Percentiles rank a stretch among this genome's conserved stretches.
phyloP scores from a whole-genome alignment of 2,888 invertebrate genomes.

The Leptura quadrifasciata region DNA sequence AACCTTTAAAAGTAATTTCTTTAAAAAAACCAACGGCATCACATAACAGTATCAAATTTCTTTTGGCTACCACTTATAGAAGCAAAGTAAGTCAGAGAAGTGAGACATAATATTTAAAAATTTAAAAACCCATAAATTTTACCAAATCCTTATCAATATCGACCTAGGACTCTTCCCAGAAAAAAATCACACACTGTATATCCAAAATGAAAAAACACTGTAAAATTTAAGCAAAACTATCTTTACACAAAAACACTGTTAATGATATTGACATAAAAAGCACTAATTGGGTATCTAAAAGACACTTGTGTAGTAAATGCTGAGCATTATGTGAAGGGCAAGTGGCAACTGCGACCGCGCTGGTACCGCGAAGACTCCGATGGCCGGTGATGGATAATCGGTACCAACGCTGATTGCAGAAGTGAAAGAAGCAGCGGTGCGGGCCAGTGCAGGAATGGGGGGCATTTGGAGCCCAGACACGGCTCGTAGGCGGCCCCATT shows the following conservation, averaged over 20 bases:
- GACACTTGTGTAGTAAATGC: not conserved
- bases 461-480: not conserved
- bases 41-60: too few species aligned
- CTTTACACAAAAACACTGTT: not conserved
- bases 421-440: conserved; percentile 37
- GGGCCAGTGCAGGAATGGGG: conserved; percentile 21
- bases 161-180: not conserved
- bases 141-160: not conserved
- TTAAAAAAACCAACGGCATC: too few species aligned
- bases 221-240: not conserved
- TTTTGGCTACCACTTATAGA: too few species aligned
- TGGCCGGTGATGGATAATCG: conserved; percentile 17
- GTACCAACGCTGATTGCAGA: conserved; percentile 4
- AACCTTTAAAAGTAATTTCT: too few species aligned
- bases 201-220: not conserved
- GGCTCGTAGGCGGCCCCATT: conserved; percentile 27
- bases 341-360: conserved; percentile 52
- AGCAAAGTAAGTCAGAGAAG: too few species aligned
- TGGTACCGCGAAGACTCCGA: conserved; percentile 21
- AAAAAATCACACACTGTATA: conserved; percentile 4
- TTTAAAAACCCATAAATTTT: not conserved
- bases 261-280: not conserved
- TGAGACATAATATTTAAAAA: too few species aligned
- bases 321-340: conserved; percentile 45
- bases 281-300: not conserved